A percentile compares a stretch with the other conserved stretches of the same genome.
These are phyloP conservation scores for Scomber scombrus DNA, from an alignment of 2,113 vertebrate species.

Conservation along the genomic window DNA sequence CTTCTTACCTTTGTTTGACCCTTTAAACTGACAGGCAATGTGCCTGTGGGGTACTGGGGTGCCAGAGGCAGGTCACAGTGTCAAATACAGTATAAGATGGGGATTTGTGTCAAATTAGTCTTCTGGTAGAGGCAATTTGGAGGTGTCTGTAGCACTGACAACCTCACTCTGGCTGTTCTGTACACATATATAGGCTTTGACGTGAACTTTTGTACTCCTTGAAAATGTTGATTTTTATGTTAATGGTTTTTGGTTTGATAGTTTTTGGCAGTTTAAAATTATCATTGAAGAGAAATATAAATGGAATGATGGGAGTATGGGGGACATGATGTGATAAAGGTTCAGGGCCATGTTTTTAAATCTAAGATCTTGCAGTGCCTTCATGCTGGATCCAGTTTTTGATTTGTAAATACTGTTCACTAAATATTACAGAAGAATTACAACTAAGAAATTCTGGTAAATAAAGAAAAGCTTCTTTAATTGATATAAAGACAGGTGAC, in stretches of 20 bases:
- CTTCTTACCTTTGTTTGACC: conserved; percentile 78
- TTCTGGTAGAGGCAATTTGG: conserved; percentile 53
- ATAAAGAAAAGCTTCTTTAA: no score
- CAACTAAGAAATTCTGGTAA: not conserved
- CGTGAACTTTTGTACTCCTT: not conserved
- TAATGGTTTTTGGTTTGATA: not conserved
- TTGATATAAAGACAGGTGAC: not conserved
- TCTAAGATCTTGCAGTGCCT: not conserved
- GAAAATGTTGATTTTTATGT: not conserved
- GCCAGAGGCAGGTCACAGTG: conserved; percentile 64
- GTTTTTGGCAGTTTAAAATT: conserved; percentile 9
- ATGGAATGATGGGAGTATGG: not conserved
- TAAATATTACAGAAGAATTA: not conserved
- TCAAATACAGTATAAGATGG: conserved; percentile 79
- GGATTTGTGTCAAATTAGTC: conserved; percentile 85
- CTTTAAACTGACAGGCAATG: conserved; percentile 79
- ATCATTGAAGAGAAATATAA: not conserved
- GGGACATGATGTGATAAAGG: not conserved
- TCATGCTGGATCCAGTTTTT: not conserved
- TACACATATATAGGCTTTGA: conserved; percentile 3
- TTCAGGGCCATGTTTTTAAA: not conserved
- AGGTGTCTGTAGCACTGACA: conserved; percentile 53
- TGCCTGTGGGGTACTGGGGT: conserved; percentile 77
- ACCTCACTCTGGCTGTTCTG: conserved; percentile 9
- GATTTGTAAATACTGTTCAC: not conserved